Conservation (phyloP, 2,797 vertebrate genomes). For the Danionella dracula region DNA sequence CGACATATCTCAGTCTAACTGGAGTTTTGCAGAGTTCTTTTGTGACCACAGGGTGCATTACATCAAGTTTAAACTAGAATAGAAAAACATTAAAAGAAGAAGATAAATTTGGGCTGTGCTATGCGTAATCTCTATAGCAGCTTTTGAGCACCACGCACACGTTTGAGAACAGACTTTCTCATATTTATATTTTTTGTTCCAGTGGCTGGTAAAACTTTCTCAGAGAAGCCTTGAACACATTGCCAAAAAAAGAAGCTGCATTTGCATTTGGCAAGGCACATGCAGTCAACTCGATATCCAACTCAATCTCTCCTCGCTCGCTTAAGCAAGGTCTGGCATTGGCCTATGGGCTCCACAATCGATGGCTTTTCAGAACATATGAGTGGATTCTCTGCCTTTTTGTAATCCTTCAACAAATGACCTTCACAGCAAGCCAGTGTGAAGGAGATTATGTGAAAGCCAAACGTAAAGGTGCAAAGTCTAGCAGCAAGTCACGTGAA, state of each 20-base stretch:
- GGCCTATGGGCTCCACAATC: not conserved
- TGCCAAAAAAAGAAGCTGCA: constrained; percentile 19
- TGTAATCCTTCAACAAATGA: constrained; percentile 49
- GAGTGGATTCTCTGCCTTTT: constrained; percentile 21
- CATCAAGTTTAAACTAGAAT: constrained; percentile 7
- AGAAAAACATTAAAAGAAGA: constrained; percentile 47
- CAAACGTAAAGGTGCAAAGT: not conserved
- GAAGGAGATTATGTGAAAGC: constrained; percentile 26
- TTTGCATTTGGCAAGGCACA: constrained; percentile 15
- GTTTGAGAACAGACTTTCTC: constrained; percentile 39
- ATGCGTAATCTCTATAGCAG: constrained; percentile 51
- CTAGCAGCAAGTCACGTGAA: not conserved
- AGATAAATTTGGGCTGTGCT: constrained; percentile 41
- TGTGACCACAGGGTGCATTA: constrained; percentile 6
- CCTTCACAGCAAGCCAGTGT: constrained; percentile 52
- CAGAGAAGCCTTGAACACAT: constrained; percentile 15
- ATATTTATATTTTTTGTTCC: too few relatives aligned
- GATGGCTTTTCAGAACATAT: constrained; percentile 2
- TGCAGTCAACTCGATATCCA: constrained; percentile 1
- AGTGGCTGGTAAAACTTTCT: too few relatives aligned
- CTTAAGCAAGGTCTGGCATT: not conserved
- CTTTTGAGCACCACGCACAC: constrained; percentile 46
- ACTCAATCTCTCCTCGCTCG: not conserved
- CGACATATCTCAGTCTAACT: not conserved
- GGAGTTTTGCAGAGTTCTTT: not conserved